These are phyloP conservation scores for Anser brachyrhynchus DNA, from an alignment of 2,113 vertebrate genomes.

Conservation along the genomic window DNA sequence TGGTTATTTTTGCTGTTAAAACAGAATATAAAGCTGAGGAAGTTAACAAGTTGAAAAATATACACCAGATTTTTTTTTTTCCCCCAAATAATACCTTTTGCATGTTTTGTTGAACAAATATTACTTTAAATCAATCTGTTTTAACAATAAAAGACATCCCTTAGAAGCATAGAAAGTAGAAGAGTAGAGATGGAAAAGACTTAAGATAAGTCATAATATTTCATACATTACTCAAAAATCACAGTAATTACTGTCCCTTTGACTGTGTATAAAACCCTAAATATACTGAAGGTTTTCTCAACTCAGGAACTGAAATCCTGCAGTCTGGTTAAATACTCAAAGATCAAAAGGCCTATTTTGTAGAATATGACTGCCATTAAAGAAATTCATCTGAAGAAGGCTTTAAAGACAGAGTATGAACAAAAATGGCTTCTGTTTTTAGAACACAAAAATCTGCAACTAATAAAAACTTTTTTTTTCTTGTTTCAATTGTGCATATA, in stretches of 20 bases:
- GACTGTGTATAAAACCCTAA: neutral
- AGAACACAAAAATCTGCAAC: neutral
- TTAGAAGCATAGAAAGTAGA: neutral
- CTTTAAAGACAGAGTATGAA: neutral
- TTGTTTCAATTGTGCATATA: neutral
- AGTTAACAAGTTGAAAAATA: neutral
- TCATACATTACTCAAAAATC: constrained; percentile 6
- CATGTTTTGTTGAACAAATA: neutral
- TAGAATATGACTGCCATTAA: neutral
- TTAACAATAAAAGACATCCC: neutral
- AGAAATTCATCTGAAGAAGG: neutral
- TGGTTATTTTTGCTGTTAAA: neutral
- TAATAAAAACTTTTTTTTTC: neutral
- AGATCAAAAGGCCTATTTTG: neutral
- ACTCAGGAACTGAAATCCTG: neutral
- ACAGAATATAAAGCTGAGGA: neutral
- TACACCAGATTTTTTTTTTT: neutral
- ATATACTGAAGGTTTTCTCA: neutral
- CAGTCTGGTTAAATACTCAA: neutral
- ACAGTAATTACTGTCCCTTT: neutral
- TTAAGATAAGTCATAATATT: neutral
- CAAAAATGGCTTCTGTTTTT: neutral
- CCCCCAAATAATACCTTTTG: neutral
- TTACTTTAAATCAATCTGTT: neutral
- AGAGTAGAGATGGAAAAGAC: neutral